phyloP scores from a whole-genome alignment of 2,888 invertebrate species.

The Hybos culiciformis region DNA sequence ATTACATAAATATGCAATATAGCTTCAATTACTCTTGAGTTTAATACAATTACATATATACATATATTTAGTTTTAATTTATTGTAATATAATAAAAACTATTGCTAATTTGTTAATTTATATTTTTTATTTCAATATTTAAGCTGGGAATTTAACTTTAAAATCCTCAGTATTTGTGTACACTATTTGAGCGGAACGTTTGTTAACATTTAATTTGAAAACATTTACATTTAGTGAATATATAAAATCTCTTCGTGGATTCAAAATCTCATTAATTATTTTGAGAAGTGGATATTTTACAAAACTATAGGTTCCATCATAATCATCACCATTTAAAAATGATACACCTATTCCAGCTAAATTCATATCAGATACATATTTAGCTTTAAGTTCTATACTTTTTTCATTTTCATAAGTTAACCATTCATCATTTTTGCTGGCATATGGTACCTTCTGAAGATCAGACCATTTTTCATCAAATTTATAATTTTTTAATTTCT shows the following conservation, averaged over 20 bases:
- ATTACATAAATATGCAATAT: too few species aligned
- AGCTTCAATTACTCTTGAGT: too few species aligned
- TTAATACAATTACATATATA: too few species aligned
- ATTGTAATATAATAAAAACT: too few species aligned
- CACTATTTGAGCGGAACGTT: neutral
- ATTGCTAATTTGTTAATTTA: too few species aligned
- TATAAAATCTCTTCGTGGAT: neutral
- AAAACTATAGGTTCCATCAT: neutral
- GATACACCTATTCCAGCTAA: constrained; percentile 44
- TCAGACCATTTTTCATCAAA: constrained; percentile 25
- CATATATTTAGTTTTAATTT: too few species aligned
- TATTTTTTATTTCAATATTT: too few species aligned
- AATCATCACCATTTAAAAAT: neutral
- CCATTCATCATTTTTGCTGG: constrained; percentile 41
- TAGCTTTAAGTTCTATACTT: constrained; percentile 50
- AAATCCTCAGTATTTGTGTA: neutral
- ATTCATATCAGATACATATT: constrained; percentile 43
- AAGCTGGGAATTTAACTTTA: too few species aligned
- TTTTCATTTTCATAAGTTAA: constrained; percentile 56
- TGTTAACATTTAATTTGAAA: neutral
- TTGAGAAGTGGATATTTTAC: neutral
- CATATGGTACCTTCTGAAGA: constrained; percentile 29
- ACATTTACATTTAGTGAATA: neutral
- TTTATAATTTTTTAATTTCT: constrained; percentile 24
- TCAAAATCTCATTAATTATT: neutral